Evolutionary conservation across 2,797 vertebrate species (phyloP).

Genomic region (Melopsittacus undulatus): DNA sequence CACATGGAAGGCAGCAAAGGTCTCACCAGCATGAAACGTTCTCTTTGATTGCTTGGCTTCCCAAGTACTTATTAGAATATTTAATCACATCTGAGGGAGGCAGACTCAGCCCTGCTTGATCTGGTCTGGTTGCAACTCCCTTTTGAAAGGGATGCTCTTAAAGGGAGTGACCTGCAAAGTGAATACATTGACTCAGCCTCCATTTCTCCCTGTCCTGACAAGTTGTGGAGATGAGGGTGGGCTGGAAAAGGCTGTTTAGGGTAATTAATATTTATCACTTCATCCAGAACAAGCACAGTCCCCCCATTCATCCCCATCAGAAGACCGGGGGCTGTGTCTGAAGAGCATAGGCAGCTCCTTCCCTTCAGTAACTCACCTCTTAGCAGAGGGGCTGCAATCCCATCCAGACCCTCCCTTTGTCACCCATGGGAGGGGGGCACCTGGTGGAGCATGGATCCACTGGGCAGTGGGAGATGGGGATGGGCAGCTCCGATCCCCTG

Average conservation of each 20-base stretch:
- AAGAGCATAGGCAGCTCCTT: not conserved
- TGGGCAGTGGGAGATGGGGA: accelerated
- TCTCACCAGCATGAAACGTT: accelerated
- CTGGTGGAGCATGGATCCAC: not conserved
- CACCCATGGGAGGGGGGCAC: not conserved
- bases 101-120: conserved; percentile 2
- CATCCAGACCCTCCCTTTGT: not conserved
- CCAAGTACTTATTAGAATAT: conserved; percentile 28
- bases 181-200: conserved; percentile 14
- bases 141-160: not conserved
- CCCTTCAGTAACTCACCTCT: accelerated
- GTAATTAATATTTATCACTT: not conserved
- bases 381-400: accelerated
- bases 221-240: not conserved
- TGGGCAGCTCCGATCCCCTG: accelerated
- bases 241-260: not conserved
- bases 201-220: not conserved
- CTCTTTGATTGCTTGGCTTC: not conserved
- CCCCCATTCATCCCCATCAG: not conserved
- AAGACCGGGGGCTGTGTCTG: not conserved
- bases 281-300: not conserved
- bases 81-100: conserved; percentile 48
- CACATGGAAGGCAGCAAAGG: not conserved
- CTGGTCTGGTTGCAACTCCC: not conserved
- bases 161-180: conserved; percentile 14